Percentiles rank a stretch among this genome's conserved stretches.
These are phyloP conservation scores for Pogonomyrmex barbatus DNA, from an alignment of 1,140 invertebrate species.

Conservation along the genomic window DNA sequence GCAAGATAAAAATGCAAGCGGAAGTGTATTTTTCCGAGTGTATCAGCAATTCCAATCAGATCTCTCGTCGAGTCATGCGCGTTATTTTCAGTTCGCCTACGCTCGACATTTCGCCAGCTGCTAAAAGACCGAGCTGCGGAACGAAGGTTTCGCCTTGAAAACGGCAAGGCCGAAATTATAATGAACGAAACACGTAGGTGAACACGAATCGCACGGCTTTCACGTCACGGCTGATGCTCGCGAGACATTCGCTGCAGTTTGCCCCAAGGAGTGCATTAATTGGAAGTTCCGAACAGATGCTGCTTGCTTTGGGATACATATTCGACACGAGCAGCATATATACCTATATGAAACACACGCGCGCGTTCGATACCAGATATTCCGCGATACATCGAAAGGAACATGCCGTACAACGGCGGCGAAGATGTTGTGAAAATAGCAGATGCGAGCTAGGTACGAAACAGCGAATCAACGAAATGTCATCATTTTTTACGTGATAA, in stretches of 20 bases:
- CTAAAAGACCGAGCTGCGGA: conserved; percentile 16
- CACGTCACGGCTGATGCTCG: not conserved
- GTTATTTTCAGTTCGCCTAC: conserved; percentile 52
- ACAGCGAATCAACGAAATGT: not conserved
- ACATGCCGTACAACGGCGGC: not conserved
- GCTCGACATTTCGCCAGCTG: conserved; percentile 37
- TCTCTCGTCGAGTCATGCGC: conserved; percentile 10
- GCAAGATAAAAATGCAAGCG: conserved; percentile 31
- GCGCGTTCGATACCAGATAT: not conserved
- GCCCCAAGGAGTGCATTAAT: conserved; percentile 65
- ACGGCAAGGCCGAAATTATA: conserved; percentile 56
- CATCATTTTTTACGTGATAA: not conserved
- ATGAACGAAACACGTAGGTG: conserved; percentile 29
- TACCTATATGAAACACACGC: conserved; percentile 1
- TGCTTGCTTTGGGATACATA: conserved; percentile 51
- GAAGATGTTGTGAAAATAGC: not conserved
- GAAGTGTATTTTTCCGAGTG: conserved; percentile 14
- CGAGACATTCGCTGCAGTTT: not conserved
- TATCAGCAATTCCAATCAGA: conserved; percentile 49
- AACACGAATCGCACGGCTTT: not conserved
- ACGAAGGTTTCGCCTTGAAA: conserved; percentile 42
- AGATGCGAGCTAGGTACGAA: not conserved
- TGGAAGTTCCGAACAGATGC: conserved; percentile 56
- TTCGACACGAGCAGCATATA: not conserved
- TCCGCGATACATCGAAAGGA: not conserved